Base-by-base conservation (phyloP, 2,888 invertebrate genomes). In the Halocaridina rubra region DNA sequence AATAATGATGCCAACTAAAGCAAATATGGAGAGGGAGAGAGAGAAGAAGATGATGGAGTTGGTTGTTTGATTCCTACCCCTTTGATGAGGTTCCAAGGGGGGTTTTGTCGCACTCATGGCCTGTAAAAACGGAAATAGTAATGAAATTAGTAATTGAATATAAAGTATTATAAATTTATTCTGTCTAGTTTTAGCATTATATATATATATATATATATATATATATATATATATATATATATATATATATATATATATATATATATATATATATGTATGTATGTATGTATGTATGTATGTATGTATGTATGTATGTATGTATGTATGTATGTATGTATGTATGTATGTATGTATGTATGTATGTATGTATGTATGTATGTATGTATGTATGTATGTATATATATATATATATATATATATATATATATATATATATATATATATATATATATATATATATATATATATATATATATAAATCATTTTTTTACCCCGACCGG, bases 1-100 rank as follows among this genome's bases (percentile, higher is more conserved):
- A 75, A 84, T 61, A 22, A 86, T 61, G 57, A 86, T 72, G 19
- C 86, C 86, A 13, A 84, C 86, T 19, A 84, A 33, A 53, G 84
- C 86, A 77, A 86, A 86, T 39, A 86, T 82, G 53, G 82, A 82
- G 76, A 86, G 80, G 29, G 86, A 86, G 19, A 86, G 71, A 39
- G 84, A 84, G 64, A 86, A 86, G 84, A 86, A 86, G 46, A 86
- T 71, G 71, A 79, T 75, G 8, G 84, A 79, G 69, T 86, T 76
- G 69, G 64, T 53, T 24, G 80, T 69, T 29, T 80, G 85, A 29
- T 64, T 77, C 76, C 30, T 77, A 59, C 33, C 33, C 19, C 59
- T 77, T 33, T 61, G 81, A 30, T 75, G 75, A 7, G 75, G 53
- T 2, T 29, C 78, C 8, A 13, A 29, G 30, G 53, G 30, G 13